phyloP scores from a whole-genome alignment of 2,113 vertebrate genomes.

The Progne subis region DNA sequence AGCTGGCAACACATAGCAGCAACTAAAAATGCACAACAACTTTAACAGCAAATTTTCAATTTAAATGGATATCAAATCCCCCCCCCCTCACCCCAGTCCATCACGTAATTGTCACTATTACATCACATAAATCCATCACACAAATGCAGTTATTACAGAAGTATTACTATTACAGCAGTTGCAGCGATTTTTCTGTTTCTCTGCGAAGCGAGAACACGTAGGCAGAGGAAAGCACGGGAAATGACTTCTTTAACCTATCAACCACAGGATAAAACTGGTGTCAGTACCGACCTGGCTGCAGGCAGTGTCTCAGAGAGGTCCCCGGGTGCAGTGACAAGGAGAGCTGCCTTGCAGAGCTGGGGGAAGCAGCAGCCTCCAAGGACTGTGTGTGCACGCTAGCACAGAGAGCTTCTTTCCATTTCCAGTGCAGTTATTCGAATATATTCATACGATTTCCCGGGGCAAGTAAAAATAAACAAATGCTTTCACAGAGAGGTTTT shows the following conservation, averaged over 20 bases:
- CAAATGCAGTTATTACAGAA: neutral
- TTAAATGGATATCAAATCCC: neutral
- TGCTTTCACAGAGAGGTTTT: neutral
- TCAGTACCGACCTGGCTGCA: neutral
- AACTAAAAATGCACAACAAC: neutral
- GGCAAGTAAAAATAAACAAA: neutral
- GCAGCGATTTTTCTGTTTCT: neutral
- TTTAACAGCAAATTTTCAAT: neutral
- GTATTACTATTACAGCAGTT: neutral
- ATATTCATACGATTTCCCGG: neutral
- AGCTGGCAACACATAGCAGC: neutral
- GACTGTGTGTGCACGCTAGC: too few species aligned
- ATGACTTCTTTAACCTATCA: neutral
- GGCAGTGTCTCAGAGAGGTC: neutral
- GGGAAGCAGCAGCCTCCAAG: neutral
- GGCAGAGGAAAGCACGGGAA: neutral
- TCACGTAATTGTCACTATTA: neutral
- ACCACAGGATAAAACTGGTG: neutral
- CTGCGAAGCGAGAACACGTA: fast-evolving
- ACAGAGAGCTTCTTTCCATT: neutral
- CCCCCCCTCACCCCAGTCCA: too few species aligned
- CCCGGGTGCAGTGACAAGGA: neutral
- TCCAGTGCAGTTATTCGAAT: neutral
- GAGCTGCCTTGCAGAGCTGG: neutral
- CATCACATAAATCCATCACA: neutral